phyloP scores from a whole-genome alignment of 2,888 invertebrate species.

The Leptinotarsa tumamoca region DNA sequence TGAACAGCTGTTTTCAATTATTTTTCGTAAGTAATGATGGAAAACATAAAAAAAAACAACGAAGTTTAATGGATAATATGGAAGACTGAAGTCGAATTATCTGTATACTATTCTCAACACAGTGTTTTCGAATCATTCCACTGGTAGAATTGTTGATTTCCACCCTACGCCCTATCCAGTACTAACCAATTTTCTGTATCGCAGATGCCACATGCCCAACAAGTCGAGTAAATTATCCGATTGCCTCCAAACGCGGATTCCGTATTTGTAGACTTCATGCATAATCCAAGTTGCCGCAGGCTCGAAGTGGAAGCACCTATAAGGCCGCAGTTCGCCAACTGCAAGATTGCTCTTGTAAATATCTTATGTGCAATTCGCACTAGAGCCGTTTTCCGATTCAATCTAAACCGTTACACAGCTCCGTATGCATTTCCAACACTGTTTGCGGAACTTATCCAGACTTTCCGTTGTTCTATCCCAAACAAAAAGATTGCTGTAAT shows the following conservation, averaged over 20 bases:
- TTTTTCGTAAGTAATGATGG: too few species aligned
- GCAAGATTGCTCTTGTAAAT: slow-evolving; percentile 61
- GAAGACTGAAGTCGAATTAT: too few species aligned
- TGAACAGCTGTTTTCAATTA: too few species aligned
- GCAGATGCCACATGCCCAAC: slow-evolving; percentile 1
- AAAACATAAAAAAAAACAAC: too few species aligned
- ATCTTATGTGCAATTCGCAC: slow-evolving; percentile 63
- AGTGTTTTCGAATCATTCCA: too few species aligned
- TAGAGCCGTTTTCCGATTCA: slow-evolving; percentile 60
- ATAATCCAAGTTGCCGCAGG: slow-evolving; percentile 52
- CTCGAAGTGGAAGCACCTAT: slow-evolving; percentile 49
- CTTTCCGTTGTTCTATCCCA: slow-evolving; percentile 21
- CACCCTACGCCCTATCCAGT: neutral
- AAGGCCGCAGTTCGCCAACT: slow-evolving; percentile 46
- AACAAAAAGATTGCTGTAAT: slow-evolving; percentile 20
- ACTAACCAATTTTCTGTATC: slow-evolving; percentile 4
- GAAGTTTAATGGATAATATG: too few species aligned
- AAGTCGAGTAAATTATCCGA: slow-evolving; percentile 26
- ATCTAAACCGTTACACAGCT: slow-evolving; percentile 54
- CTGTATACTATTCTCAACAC: too few species aligned
- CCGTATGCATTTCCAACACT: slow-evolving; percentile 30
- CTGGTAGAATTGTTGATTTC: slow-evolving; percentile 1
- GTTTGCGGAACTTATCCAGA: slow-evolving; percentile 25
- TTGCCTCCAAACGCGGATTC: slow-evolving; percentile 31
- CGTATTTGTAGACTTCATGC: slow-evolving; percentile 39